These are phyloP conservation scores for Andrena minutula DNA, from an alignment of 2,888 invertebrate species.

Conservation along the genomic window DNA sequence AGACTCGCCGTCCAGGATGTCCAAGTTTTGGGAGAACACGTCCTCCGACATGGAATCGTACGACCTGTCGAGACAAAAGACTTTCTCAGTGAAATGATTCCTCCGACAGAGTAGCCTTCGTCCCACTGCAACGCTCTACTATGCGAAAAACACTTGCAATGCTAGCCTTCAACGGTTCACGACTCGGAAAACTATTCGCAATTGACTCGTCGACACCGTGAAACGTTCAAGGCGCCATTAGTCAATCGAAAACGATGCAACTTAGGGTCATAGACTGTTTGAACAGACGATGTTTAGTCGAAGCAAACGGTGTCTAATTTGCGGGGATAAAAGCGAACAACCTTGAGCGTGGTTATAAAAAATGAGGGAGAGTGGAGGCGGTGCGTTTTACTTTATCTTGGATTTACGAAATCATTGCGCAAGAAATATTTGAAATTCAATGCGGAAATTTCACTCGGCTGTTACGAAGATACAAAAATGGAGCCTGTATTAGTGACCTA, in stretches of 20 bases:
- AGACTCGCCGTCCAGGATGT: slow-evolving; percentile 85
- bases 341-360: slow-evolving; percentile 8
- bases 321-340: slow-evolving; percentile 24
- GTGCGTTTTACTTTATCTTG: background rate
- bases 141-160: slow-evolving; percentile 16
- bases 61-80: slow-evolving; percentile 67
- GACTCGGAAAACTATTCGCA: background rate
- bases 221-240: slow-evolving; percentile 16
- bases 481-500: background rate
- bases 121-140: slow-evolving; percentile 28
- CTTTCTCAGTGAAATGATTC: no score
- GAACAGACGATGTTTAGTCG: slow-evolving; percentile 3
- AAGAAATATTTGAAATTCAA: slow-evolving; percentile 8
- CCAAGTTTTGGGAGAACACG: slow-evolving; percentile 89
- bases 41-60: slow-evolving; percentile 86
- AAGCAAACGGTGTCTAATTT: slow-evolving; percentile 21
- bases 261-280: background rate
- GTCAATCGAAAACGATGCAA: slow-evolving; percentile 31
- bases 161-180: slow-evolving; percentile 4
- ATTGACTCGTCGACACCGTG: background rate
- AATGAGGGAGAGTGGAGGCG: slow-evolving; percentile 6
- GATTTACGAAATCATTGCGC: slow-evolving; percentile 2
- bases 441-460: background rate
- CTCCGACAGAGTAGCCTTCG: background rate
- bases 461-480: background rate